Conservation (phyloP, 2,888 invertebrate genomes). For the Mythimna lalbum region DNA sequence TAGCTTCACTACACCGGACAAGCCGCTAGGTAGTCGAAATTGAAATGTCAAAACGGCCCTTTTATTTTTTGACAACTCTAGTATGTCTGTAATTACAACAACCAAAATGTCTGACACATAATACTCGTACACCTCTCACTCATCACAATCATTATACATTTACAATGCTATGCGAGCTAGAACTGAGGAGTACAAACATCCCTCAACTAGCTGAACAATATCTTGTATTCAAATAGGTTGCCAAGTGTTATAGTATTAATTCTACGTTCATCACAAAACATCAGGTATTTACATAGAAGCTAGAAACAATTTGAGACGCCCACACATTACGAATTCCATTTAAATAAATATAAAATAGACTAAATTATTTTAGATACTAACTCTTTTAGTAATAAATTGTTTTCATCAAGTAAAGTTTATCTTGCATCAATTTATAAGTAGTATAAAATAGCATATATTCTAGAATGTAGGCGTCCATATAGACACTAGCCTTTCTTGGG, state of each 20-base stretch:
- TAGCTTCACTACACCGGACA: no score
- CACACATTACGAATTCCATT: not conserved
- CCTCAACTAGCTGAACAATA: not conserved
- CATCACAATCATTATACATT: no score
- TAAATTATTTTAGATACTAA: not conserved
- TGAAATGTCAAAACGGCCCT: no score
- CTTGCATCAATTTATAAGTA: not conserved
- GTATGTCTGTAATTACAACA: not conserved
- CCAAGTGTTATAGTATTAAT: conserved; percentile 3
- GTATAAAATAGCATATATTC: no score
- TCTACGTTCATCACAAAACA: not conserved
- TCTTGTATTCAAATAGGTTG: conserved; percentile 14
- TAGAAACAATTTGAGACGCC: not conserved
- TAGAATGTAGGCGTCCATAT: no score
- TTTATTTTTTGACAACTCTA: no score
- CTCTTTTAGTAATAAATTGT: not conserved
- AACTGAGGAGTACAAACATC: conserved; percentile 23
- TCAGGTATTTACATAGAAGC: not conserved
- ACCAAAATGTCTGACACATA: not conserved
- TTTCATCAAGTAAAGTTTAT: not conserved
- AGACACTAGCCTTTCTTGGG: no score
- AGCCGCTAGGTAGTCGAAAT: no score
- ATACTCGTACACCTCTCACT: not conserved
- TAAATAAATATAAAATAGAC: not conserved
- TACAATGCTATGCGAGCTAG: not conserved